Base-by-base conservation (phyloP, 2,797 vertebrate genomes). In the Myotis myotis region DNA sequence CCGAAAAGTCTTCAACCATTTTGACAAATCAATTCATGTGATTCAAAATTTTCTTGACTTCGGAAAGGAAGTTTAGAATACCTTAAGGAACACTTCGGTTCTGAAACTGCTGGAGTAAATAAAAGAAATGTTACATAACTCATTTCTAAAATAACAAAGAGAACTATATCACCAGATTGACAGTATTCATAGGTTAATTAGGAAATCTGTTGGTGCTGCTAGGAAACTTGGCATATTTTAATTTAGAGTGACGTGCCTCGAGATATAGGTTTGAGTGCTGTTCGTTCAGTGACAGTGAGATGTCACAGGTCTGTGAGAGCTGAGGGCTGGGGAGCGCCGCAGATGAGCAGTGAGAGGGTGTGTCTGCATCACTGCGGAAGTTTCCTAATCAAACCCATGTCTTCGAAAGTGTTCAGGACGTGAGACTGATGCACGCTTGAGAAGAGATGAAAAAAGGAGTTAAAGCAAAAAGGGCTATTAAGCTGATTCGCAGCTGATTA, bases 121-220 rank as follows among this genome's bases (percentile, higher is more conserved):
- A 93, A 68, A 93, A 92, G 79, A 78, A 90, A 91, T 94, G 85
- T 93, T 95, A 70, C n/a, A 88, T 62, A 93, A 96, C 62, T 93
- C 93, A 6, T 83, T 96, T 95, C 81, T 96, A 60, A 87, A 89
- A 88, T 86, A 96, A 95, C 60, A 76, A 95, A 82, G 93, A 95
- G 91, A 96, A 95, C 75, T 70, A 41, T 90, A 96, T 92, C 89
- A 96, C 84, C 95, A 96, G 95, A 96, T 84, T 96, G 96, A 92
- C 96, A 94, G 94, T 87, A 91, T 96, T 96, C 96, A 68, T 82
- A 93, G 96, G 95, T 96, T 97, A 96, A 97, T 97, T 93, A 96
- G 95, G 83, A 95, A 97, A 93, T 96, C 94, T 93, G 81, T 93
- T 96, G 92, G 82, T 83, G 62, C 94, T 84, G 85, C 76, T 93